Evolutionary conservation across 1,140 invertebrate genomes (phyloP).

Genomic region (Myzus persicae): DNA sequence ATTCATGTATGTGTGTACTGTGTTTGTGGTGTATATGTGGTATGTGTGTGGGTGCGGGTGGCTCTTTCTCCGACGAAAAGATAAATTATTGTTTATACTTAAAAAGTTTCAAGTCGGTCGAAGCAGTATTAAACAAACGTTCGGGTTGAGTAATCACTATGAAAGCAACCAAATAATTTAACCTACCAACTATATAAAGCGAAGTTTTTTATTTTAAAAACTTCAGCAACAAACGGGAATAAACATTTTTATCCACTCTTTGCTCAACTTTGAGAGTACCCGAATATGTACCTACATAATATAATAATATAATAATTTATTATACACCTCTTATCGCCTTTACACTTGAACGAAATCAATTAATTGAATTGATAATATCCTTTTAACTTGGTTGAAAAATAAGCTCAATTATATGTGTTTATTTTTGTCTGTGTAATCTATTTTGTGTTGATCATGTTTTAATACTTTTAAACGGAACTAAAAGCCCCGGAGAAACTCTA

Average conservation of each 20-base stretch:
- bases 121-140: neutral
- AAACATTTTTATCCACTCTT: neutral
- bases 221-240: neutral
- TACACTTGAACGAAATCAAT: neutral
- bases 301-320: no score
- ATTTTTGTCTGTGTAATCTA: no score
- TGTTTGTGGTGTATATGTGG: neutral
- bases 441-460: no score
- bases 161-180: neutral
- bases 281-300: neutral
- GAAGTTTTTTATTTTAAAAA: neutral
- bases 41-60: neutral
- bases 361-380: neutral
- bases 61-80: neutral
- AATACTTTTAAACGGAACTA: no score
- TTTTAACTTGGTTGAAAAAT: neutral
- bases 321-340: neutral
- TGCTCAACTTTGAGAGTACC: neutral
- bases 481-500: no score
- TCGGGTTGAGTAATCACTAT: conserved; percentile 12
- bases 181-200: neutral
- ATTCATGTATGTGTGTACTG: no score
- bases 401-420: no score
- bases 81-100: neutral
- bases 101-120: neutral